Evolutionary conservation across 2,113 vertebrate genomes (phyloP).

Genomic region (Bubalus kerabau): DNA sequence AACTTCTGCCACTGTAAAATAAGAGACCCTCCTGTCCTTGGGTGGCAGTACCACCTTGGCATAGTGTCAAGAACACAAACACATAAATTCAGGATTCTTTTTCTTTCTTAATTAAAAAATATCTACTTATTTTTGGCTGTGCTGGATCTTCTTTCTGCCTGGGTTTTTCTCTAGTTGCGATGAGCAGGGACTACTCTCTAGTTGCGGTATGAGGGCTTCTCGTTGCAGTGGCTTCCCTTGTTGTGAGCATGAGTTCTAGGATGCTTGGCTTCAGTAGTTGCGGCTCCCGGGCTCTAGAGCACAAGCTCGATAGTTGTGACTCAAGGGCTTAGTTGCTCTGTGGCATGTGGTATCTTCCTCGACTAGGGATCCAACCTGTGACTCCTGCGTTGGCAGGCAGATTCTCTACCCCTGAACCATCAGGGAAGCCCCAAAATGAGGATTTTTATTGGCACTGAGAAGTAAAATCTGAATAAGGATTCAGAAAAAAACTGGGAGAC

Average conservation of each 20-base stretch:
- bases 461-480: not conserved
- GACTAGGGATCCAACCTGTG: not conserved
- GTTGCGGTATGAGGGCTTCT: not conserved
- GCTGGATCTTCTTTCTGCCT: not conserved
- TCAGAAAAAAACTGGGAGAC: not conserved
- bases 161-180: not conserved
- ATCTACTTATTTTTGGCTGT: not conserved
- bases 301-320: not conserved
- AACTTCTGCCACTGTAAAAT: not conserved
- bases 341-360: not conserved
- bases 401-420: not conserved
- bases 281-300: not conserved
- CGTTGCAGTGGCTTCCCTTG: not conserved
- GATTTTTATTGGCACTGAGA: not conserved
- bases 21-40: not conserved
- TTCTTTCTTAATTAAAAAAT: not conserved
- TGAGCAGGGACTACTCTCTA: not conserved
- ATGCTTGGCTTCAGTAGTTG: not conserved
- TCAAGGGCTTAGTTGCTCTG: not conserved
- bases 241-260: not conserved
- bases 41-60: not conserved
- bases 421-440: not conserved
- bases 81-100: not conserved
- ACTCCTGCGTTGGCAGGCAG: not conserved
- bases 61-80: not conserved